A percentile compares a stretch with the other conserved stretches of the same genome.
Conservation (phyloP, 2,797 vertebrate genomes). For the Orientallactaga sibirica region DNA sequence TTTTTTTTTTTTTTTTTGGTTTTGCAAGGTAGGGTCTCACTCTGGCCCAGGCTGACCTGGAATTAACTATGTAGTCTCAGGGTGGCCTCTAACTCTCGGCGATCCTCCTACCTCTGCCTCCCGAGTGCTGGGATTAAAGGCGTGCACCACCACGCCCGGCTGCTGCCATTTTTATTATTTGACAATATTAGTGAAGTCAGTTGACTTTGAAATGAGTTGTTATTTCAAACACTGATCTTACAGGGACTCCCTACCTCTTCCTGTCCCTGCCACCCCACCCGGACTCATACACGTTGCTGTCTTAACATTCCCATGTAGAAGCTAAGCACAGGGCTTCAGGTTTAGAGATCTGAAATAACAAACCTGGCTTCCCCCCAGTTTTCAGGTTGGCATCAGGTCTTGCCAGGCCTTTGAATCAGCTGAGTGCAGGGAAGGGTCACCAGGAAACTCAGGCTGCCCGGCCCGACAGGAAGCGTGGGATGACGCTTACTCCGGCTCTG, state of each 20-base stretch:
- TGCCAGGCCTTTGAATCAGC: slow-evolving; percentile 76
- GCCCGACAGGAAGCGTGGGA: slow-evolving; percentile 77
- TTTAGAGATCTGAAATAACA: slow-evolving; percentile 62
- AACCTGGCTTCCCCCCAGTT: slow-evolving; percentile 58
- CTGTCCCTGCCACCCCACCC: background rate
- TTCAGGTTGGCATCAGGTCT: slow-evolving; percentile 69
- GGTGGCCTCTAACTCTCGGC: too few species aligned
- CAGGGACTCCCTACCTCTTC: background rate
- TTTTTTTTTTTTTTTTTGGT: background rate
- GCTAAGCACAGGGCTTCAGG: slow-evolving; percentile 26
- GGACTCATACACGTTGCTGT: background rate
- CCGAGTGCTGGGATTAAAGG: too few species aligned
- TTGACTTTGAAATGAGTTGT: background rate
- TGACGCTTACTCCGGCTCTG: slow-evolving; percentile 49
- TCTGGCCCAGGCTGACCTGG: too few species aligned
- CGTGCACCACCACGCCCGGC: too few species aligned
- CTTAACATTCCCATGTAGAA: background rate
- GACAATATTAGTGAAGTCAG: background rate
- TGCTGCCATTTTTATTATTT: background rate
- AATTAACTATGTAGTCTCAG: too few species aligned
- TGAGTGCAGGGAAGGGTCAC: slow-evolving; percentile 75
- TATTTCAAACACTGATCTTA: background rate
- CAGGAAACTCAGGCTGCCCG: slow-evolving; percentile 71
- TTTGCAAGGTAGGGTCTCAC: too few species aligned
- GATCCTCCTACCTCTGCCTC: too few species aligned